Evolutionary conservation across 2,797 vertebrate genomes (phyloP).

Genomic region (Gallinago stenura): DNA sequence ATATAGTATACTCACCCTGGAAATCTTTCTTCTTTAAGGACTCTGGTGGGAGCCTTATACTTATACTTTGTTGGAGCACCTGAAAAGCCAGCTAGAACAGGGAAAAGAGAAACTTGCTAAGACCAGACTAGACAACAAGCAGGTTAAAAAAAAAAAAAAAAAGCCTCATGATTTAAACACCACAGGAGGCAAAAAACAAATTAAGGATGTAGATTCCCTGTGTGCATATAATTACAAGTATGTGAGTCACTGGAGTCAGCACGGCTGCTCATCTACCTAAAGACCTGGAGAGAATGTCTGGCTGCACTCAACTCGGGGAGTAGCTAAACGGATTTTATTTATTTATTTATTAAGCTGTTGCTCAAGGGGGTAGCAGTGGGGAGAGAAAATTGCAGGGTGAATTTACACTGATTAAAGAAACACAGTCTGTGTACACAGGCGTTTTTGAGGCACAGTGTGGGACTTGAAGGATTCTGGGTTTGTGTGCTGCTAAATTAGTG

Average conservation of each 20-base stretch:
- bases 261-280: slow-evolving; percentile 67
- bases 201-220: slow-evolving; percentile 66
- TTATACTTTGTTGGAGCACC: slow-evolving; percentile 75
- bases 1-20: slow-evolving; percentile 74
- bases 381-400: slow-evolving; percentile 63
- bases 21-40: slow-evolving; percentile 81
- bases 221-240: slow-evolving; percentile 70
- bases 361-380: slow-evolving; percentile 28
- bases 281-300: slow-evolving; percentile 58
- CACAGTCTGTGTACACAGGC: neutral
- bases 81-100: slow-evolving; percentile 69
- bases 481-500: slow-evolving; percentile 29
- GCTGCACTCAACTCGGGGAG: neutral
- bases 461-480: slow-evolving; percentile 55
- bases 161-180: slow-evolving; percentile 73
- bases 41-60: slow-evolving; percentile 77
- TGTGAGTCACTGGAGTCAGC: slow-evolving; percentile 66
- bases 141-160: slow-evolving; percentile 27
- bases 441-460: slow-evolving; percentile 37
- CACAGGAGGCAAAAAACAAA: slow-evolving; percentile 77
- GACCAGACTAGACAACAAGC: slow-evolving; percentile 56
- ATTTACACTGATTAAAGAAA: slow-evolving; percentile 64
- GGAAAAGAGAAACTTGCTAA: slow-evolving; percentile 68
- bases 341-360: slow-evolving; percentile 42
- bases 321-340: slow-evolving; percentile 5